Base-by-base conservation (phyloP, 1,140 invertebrate genomes). In the Neoseiulus cucumeris region DNA sequence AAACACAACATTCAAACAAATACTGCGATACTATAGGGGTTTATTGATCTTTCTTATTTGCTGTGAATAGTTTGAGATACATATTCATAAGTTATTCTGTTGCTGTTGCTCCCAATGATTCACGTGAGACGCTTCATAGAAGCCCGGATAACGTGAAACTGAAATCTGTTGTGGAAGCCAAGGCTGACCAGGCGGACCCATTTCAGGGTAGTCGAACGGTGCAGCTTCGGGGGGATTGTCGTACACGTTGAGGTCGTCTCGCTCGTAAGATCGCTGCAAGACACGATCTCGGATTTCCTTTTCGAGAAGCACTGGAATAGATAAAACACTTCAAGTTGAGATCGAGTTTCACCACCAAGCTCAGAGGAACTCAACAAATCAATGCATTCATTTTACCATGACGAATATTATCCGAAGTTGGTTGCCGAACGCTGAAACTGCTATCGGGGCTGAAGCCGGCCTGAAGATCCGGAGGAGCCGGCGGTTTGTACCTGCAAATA, bases 81-180 rank as follows among this genome's bases (percentile, higher is more conserved):
- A 39, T 39, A 9, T 59, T 25, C 25, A 59, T 33, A 59, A 33
- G 22, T 59, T 59, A 59, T 59, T 59, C 33, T 59, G 51, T 25
- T 59, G 51, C 22, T 59, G 51, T 25, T 59, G 51, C 14, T 59
- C 51, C 51, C 51, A 59, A 59, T 59, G 51, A 25, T 25, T 14
- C 33, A 25, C 51, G 33, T 25, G 14, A 14, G 51, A 33, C 22
- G 51, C 2, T 14, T 59, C 51, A 20, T 59, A 59, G 5, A 59
- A 59, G 17, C 51, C 51, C 22, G 51, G 51, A 20, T 59, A 59
- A 1, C 51, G 51, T 25, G 51, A 59, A 2, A 33, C 51, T 14
- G 51, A 59, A 47, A 47, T 47, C 28, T 20, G 45, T 47, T 20
- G 45, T 22, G 45, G 18, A 47, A 28, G 28, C 45, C 18, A 28